Evolutionary conservation across 2,797 vertebrate species (phyloP), one percentile per base, ranked within the genome.

Genomic region (Tenualosa ilisha): DNA sequence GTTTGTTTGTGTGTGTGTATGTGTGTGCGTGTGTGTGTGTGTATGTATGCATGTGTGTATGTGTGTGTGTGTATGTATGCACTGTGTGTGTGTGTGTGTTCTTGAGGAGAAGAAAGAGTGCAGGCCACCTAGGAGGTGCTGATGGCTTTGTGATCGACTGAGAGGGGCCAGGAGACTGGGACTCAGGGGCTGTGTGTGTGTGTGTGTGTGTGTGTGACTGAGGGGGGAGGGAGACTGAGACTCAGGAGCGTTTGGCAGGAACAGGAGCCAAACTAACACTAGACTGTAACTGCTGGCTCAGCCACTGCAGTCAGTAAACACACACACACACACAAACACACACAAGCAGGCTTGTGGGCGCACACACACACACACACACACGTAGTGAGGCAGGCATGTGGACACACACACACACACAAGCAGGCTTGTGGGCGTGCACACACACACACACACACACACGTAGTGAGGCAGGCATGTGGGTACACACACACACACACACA

Each of bases 401-500:
- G 31, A 1, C 31, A 31, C 31, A 31, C 31, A 31, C 31, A 31
- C 31, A 63, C 61, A 63, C n/a, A 63, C 61, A n/a, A 0, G 7
- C 61, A 63, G 0, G 5, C 61, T 24, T 7, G n/a, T n/a, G 24
- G 17, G 12, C 59, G 24, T 9, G 20, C 61, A n/a, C 61, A 63
- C 61, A 63, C n/a, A 63, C 61, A 63, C 61, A 63, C 61, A n/a
- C 22, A 26, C 31, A 31, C 31, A 31, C 31, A 31, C 31, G 31
- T 31, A 31, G 31, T 31, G 31, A 63, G 20, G n/a, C 20, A 63
- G 20, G n/a, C 59, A 63, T 24, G n/a, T 20, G 20, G 4, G n/a
- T 24, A 68, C 63, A 68, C 63, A 68, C 63, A 68, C 63, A 17
- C 68, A 75, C 68, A 75, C 63, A 68, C 63, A 68, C 63, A 68